phyloP scores from a whole-genome alignment of 1,140 invertebrate species.

The Acromyrmex heyeri region DNA sequence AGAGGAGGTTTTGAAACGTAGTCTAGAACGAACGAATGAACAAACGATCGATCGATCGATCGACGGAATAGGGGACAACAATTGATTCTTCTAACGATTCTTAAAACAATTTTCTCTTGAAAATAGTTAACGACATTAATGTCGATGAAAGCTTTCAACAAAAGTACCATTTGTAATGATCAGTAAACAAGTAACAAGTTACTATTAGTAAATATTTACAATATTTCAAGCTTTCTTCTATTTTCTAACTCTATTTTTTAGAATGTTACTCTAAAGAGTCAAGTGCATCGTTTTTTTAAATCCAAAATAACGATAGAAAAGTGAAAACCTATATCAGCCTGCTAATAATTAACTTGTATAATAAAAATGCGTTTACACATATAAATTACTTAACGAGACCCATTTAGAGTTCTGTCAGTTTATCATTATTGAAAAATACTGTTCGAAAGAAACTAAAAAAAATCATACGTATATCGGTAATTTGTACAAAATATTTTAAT shows the following conservation, averaged over 20 bases:
- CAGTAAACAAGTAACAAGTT: neutral
- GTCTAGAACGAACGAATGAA: neutral
- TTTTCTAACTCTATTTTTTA: too few relatives aligned
- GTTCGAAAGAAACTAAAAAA: neutral
- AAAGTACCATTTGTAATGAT: neutral
- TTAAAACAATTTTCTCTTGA: neutral
- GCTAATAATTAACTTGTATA: neutral
- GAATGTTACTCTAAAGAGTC: too few relatives aligned
- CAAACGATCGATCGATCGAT: neutral
- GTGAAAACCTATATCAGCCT: neutral
- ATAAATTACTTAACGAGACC: neutral
- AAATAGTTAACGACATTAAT: neutral
- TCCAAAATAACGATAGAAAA: neutral
- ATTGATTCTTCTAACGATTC: neutral
- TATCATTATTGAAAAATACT: neutral
- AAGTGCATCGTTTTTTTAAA: neutral
- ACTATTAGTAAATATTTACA: too few relatives aligned
- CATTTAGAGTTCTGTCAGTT: neutral
- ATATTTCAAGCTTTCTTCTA: neutral
- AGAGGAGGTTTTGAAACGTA: too few relatives aligned
- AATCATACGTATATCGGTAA: neutral
- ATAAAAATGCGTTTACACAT: neutral
- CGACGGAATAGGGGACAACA: neutral
- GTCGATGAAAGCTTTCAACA: neutral
- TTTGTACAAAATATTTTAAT: constrained; percentile 9